These are phyloP conservation scores for Tiliqua scincoides DNA, from an alignment of 2,113 vertebrate species.

Conservation along the genomic window DNA sequence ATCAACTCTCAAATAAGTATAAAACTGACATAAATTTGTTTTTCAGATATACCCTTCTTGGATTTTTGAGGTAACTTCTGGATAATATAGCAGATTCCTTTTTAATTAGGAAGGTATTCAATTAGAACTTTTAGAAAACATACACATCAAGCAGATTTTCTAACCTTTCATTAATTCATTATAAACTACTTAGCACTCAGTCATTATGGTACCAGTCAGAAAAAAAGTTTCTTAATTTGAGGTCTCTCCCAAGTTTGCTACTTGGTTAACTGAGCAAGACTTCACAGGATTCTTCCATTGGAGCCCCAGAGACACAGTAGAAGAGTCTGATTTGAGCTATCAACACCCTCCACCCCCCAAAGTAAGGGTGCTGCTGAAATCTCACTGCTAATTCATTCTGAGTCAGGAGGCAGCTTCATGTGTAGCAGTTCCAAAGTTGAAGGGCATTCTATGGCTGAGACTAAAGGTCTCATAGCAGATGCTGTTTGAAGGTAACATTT, in stretches of 20 bases:
- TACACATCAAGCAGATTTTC: background rate
- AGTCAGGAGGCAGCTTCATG: background rate
- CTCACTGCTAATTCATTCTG: constrained; percentile 10
- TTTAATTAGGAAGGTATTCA: background rate
- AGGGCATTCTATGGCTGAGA: background rate
- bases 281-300: constrained; percentile 1
- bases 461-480: constrained; percentile 5
- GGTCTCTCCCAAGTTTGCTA: background rate
- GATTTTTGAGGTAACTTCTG: background rate
- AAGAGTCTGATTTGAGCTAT: constrained; percentile 24
- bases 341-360: too few species aligned
- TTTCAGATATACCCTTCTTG: background rate
- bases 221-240: constrained; percentile 22
- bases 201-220: background rate
- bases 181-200: background rate
- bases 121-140: background rate
- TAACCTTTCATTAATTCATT: background rate
- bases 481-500: constrained; percentile 12
- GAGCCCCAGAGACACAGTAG: background rate
- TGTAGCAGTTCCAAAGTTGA: background rate
- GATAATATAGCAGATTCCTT: background rate
- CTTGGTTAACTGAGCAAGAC: background rate
- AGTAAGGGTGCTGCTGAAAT: background rate
- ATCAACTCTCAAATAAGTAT: background rate
- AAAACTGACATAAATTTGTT: background rate